Conservation (phyloP, 2,113 vertebrate species). For the Saccopteryx bilineata region DNA sequence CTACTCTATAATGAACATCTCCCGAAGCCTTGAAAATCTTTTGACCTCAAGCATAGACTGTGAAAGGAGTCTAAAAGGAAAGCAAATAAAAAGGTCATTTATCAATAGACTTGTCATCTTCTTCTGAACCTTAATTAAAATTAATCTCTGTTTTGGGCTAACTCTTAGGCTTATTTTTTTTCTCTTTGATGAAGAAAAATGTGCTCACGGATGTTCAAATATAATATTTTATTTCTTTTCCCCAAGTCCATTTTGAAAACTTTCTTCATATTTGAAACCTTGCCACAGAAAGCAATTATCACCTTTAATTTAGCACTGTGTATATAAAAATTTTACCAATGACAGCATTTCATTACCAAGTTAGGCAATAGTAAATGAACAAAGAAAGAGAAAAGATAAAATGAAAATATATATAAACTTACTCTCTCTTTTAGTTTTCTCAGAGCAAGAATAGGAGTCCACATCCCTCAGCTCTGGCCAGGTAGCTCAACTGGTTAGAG, state of each 20-base stretch:
- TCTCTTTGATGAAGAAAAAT: conserved; percentile 81
- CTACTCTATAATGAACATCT: conserved; percentile 39
- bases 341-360: background rate
- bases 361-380: conserved; percentile 9
- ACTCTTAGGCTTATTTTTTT: conserved; percentile 68
- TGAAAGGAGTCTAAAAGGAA: conserved; percentile 62
- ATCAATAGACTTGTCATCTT: conserved; percentile 57
- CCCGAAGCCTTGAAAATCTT: conserved; percentile 43
- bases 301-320: conserved; percentile 2
- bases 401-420: conserved; percentile 44
- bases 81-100: conserved; percentile 62
- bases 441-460: background rate
- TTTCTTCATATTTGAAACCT: conserved; percentile 29
- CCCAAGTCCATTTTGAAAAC: conserved; percentile 44
- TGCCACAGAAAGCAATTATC: conserved; percentile 38
- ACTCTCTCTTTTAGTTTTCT: conserved; percentile 17
- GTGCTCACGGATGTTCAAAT: conserved; percentile 56
- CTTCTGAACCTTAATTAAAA: conserved; percentile 76
- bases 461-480: no score
- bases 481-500: no score
- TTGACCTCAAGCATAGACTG: background rate
- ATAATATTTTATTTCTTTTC: conserved; percentile 62
- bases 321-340: background rate
- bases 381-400: conserved; percentile 29
- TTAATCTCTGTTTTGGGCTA: conserved; percentile 77